Evolutionary conservation across 2,888 invertebrate species (phyloP).

Genomic region (Hesperia comma): DNA sequence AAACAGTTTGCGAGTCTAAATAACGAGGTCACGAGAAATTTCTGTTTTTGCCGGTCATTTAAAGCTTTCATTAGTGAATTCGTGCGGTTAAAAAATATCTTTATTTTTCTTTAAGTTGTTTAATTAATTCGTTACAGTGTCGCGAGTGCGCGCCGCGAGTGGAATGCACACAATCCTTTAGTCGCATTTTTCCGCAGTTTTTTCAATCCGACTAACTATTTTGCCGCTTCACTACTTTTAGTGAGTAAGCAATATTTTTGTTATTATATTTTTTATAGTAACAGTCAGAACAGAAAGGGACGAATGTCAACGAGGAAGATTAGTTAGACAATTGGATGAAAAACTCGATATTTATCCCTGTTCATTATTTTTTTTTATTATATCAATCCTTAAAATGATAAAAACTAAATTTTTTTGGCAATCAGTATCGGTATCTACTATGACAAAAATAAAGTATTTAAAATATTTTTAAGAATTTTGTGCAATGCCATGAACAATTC

Average conservation of each 20-base stretch:
- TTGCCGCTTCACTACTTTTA: constrained; percentile 1
- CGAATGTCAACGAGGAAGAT: no score
- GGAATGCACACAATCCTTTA: constrained; percentile 28
- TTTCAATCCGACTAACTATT: constrained; percentile 14
- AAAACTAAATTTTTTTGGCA: no score
- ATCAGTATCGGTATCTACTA: no score
- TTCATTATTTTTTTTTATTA: no score
- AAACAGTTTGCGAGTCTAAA: constrained; percentile 62
- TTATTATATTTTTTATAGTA: no score
- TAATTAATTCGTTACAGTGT: constrained; percentile 53
- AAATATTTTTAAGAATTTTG: no score
- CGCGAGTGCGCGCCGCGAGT: constrained; percentile 37
- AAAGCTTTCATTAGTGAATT: constrained; percentile 82
- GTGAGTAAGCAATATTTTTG: neutral
- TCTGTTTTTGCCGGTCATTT: constrained; percentile 74
- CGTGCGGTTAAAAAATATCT: constrained; percentile 63
- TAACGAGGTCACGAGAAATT: constrained; percentile 76
- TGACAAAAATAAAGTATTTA: no score
- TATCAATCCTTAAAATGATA: no score
- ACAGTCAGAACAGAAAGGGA: no score
- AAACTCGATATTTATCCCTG: no score
- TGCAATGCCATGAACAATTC: no score
- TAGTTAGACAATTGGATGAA: no score
- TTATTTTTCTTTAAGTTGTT: constrained; percentile 68
- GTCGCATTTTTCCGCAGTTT: neutral